Percentiles rank a stretch among this genome's conserved stretches.
These are phyloP conservation scores for Belgica antarctica DNA, from an alignment of 2,888 invertebrate species.

Conservation along the genomic window DNA sequence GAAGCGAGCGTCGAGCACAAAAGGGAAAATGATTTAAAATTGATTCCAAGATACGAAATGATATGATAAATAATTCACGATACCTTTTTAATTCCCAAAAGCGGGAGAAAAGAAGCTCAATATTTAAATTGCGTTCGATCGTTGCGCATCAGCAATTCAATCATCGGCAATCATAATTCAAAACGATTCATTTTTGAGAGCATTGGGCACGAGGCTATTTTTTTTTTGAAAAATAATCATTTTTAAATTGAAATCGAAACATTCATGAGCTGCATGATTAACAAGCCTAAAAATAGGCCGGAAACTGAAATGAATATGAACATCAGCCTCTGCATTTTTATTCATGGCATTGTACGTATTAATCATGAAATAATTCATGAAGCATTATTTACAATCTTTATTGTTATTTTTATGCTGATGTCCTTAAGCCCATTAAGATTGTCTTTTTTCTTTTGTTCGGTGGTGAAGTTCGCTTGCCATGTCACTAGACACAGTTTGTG, in stretches of 20 bases:
- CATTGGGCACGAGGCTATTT: background rate
- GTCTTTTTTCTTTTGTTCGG: too few species aligned
- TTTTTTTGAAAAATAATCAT: too few species aligned
- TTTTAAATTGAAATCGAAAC: background rate
- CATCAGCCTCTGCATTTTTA: background rate
- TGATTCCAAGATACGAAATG: conserved; percentile 8
- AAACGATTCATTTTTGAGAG: background rate
- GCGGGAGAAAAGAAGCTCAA: background rate
- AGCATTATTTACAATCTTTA: conserved; percentile 1
- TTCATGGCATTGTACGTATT: background rate
- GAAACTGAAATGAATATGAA: conserved; percentile 25
- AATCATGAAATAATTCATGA: conserved; percentile 23
- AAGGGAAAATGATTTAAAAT: conserved; percentile 8
- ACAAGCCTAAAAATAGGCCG: conserved; percentile 1
- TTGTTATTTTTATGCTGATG: conserved; percentile 12
- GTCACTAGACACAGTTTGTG: too few species aligned
- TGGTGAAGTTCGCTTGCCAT: too few species aligned
- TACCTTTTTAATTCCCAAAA: background rate
- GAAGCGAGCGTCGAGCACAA: background rate
- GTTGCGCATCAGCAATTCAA: conserved; percentile 17
- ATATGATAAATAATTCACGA: conserved; percentile 6
- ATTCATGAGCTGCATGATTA: background rate
- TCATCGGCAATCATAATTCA: conserved; percentile 11
- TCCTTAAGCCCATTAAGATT: too few species aligned
- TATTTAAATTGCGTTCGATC: background rate